Evolutionary conservation across 35 echinoderm and acorn worm species (phyloP).

Genomic region (Heliocidaris erythrogramma): DNA sequence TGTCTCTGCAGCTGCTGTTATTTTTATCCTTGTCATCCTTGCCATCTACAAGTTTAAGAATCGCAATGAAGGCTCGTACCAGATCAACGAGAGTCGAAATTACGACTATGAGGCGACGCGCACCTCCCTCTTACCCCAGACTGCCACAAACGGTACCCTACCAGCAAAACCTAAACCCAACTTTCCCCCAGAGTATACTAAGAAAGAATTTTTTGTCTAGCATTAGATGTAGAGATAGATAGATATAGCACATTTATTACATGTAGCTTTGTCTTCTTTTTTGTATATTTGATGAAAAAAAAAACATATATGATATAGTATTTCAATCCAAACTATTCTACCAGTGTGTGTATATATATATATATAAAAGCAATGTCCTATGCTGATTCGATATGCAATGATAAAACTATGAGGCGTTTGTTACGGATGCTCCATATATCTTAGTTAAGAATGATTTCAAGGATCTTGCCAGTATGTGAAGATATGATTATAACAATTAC

Average conservation of each 20-base stretch:
- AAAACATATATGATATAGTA: slow-evolving; percentile 25
- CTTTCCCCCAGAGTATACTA: slow-evolving; percentile 90
- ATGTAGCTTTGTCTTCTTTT: slow-evolving; percentile 45
- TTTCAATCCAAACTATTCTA: slow-evolving; percentile 28
- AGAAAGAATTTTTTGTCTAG: slow-evolving; percentile 96
- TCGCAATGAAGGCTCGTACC: slow-evolving; percentile 96
- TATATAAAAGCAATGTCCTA: not conserved
- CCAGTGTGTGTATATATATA: slow-evolving; percentile 20
- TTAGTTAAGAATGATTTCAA: not conserved
- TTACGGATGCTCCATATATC: not conserved
- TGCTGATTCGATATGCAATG: slow-evolving; percentile 11
- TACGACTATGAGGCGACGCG: slow-evolving; percentile 81
- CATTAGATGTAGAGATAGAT: slow-evolving; percentile 33
- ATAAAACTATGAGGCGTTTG: not conserved
- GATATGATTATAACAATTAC: not conserved
- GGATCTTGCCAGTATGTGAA: slow-evolving; percentile 10
- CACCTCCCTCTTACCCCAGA: slow-evolving; percentile 75
- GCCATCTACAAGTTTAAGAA: slow-evolving; percentile 94
- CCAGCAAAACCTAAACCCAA: slow-evolving; percentile 92
- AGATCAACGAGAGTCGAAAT: slow-evolving; percentile 97
- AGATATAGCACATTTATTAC: slow-evolving; percentile 33
- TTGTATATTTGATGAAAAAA: slow-evolving; percentile 47
- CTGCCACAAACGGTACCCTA: slow-evolving; percentile 78
- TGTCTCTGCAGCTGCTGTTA: slow-evolving; percentile 71
- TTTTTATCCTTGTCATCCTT: slow-evolving; percentile 78